phyloP scores from a whole-genome alignment of 2,888 invertebrate species.

The Anoplius nigerrimus region DNA sequence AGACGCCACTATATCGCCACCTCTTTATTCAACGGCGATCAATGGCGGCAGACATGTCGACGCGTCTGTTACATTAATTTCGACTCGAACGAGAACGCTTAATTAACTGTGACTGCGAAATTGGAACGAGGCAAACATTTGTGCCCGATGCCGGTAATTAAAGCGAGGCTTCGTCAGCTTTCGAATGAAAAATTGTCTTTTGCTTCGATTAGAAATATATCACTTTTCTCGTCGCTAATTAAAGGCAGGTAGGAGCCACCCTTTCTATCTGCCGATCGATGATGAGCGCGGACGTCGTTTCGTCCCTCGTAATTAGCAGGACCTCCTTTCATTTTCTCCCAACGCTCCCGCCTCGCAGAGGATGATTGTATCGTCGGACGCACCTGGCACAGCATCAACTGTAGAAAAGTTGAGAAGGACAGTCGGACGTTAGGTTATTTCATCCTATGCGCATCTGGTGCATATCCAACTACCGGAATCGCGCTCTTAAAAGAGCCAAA shows the following conservation, averaged over 20 bases:
- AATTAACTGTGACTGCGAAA: not conserved
- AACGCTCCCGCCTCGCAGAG: slow-evolving; percentile 17
- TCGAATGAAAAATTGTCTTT: too few species aligned
- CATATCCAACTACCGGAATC: slow-evolving; percentile 16
- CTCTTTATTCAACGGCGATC: slow-evolving; percentile 1
- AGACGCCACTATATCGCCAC: slow-evolving; percentile 1
- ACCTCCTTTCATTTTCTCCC: not conserved
- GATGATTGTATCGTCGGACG: slow-evolving; percentile 47
- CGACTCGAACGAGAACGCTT: not conserved
- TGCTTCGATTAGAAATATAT: too few species aligned
- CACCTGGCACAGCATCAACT: slow-evolving; percentile 50
- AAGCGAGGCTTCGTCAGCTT: not conserved
- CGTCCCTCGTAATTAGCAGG: too few species aligned
- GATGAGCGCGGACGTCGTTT: too few species aligned
- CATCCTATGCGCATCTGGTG: slow-evolving; percentile 46
- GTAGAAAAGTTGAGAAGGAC: slow-evolving; percentile 51
- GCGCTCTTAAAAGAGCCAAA: slow-evolving; percentile 46
- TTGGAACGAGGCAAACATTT: not conserved
- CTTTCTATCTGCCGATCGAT: too few species aligned
- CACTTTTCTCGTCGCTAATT: too few species aligned
- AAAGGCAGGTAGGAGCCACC: too few species aligned
- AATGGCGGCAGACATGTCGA: slow-evolving; percentile 5
- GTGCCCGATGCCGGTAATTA: not conserved
- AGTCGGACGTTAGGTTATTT: slow-evolving; percentile 39
- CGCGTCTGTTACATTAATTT: slow-evolving; percentile 1